Evolutionary conservation across 2,797 vertebrate species (phyloP).

Genomic region (Lophius americanus): DNA sequence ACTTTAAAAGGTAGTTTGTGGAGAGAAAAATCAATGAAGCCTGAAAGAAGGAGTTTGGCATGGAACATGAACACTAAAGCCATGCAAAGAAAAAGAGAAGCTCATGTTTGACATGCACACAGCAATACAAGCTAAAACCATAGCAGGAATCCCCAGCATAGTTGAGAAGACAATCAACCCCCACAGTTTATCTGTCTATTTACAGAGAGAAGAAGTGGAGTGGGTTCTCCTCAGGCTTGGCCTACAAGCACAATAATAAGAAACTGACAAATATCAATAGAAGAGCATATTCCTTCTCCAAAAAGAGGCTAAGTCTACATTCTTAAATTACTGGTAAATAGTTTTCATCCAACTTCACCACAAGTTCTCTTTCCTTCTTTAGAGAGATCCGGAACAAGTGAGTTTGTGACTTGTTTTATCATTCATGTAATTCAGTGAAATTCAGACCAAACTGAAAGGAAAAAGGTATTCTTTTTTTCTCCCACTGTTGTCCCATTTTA

Average conservation of each 20-base stretch:
- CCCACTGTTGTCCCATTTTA: conserved; percentile 83
- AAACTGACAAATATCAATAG: conserved; percentile 91
- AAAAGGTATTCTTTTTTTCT: conserved; percentile 62
- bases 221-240: conserved; percentile 79
- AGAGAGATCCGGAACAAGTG: conserved; percentile 74
- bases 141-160: conserved; percentile 81
- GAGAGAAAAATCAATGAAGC: conserved; percentile 73
- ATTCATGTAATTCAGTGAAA: conserved; percentile 75
- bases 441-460: conserved; percentile 69
- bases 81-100: conserved; percentile 96
- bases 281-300: conserved; percentile 87
- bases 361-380: conserved; percentile 65
- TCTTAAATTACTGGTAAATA: conserved; percentile 89
- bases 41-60: conserved; percentile 81
- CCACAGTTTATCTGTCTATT: conserved; percentile 84
- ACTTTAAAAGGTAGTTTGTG: conserved; percentile 67
- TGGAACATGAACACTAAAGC: conserved; percentile 89
- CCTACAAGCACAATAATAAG: conserved; percentile 88
- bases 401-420: conserved; percentile 58
- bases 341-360: conserved; percentile 60
- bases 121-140: conserved; percentile 88
- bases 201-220: conserved; percentile 83
- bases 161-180: conserved; percentile 82
- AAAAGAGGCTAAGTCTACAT: conserved; percentile 93
- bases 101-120: conserved; percentile 87